phyloP scores from a whole-genome alignment of 2,113 vertebrate species.

The Pachyramphus minor region DNA sequence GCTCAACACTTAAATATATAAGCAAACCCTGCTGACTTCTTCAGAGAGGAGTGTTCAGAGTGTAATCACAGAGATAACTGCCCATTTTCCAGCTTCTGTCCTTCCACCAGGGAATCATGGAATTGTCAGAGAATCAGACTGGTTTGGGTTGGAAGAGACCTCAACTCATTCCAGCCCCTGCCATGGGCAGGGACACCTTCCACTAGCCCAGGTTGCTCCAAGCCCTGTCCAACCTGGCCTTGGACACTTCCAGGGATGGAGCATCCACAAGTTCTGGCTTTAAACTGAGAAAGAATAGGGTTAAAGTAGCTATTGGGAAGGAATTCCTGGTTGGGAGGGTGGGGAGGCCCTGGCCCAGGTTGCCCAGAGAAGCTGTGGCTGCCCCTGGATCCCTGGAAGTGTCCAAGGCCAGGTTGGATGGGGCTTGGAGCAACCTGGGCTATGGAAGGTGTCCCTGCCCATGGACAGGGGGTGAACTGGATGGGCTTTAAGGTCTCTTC shows the following conservation, averaged over 20 bases:
- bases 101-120: neutral
- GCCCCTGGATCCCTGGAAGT: neutral
- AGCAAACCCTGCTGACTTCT: neutral
- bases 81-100: accelerated
- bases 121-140: neutral
- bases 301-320: neutral
- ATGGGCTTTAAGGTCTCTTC: neutral
- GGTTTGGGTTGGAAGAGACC: neutral
- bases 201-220: neutral
- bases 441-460: neutral
- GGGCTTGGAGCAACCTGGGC: neutral
- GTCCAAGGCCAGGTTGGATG: neutral
- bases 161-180: neutral
- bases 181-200: neutral
- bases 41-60: accelerated
- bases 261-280: neutral
- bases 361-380: neutral
- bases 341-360: too few species aligned
- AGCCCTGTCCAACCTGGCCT: neutral
- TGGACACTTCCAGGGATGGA: neutral
- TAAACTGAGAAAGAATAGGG: neutral
- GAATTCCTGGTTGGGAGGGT: neutral
- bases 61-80: neutral
- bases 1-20: neutral
- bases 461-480: accelerated